These are phyloP conservation scores for Glandiceps talaboti DNA, from an alignment of 53 echinoderm and acorn worm species.

Conservation along the genomic window DNA sequence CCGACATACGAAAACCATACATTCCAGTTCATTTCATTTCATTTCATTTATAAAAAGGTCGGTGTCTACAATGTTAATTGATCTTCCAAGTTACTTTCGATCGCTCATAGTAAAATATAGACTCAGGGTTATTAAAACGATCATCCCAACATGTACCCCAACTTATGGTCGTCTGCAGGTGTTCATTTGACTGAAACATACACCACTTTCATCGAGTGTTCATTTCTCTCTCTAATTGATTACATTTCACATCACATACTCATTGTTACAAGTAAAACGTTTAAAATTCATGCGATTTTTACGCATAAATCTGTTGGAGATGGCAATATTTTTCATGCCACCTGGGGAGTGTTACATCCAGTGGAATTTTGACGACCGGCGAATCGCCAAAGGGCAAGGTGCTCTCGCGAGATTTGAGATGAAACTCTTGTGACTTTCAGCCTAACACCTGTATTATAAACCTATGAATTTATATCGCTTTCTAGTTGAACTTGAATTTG, in stretches of 20 bases:
- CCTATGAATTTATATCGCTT: background rate
- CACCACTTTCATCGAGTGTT: background rate
- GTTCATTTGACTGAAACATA: background rate
- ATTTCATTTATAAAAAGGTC: too few relatives aligned
- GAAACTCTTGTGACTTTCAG: background rate
- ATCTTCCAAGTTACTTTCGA: too few relatives aligned
- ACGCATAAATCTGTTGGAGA: background rate
- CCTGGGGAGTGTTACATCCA: background rate
- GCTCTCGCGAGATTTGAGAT: background rate
- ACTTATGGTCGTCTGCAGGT: background rate
- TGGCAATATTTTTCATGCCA: background rate
- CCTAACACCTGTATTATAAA: background rate
- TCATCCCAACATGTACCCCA: background rate
- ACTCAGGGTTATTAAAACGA: too few relatives aligned
- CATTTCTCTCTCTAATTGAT: background rate
- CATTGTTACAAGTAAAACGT: background rate
- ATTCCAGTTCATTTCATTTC: too few relatives aligned
- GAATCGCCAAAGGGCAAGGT: background rate
- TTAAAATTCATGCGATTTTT: background rate
- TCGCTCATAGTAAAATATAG: too few relatives aligned
- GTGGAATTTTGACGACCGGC: background rate
- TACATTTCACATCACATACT: background rate
- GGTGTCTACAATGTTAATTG: too few relatives aligned
- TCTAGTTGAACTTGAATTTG: background rate
- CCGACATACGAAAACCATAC: too few relatives aligned